Percentiles rank a stretch among this genome's conserved stretches.
phyloP scores from a whole-genome alignment of 2,888 invertebrate species.

The Diarsia brunnea region DNA sequence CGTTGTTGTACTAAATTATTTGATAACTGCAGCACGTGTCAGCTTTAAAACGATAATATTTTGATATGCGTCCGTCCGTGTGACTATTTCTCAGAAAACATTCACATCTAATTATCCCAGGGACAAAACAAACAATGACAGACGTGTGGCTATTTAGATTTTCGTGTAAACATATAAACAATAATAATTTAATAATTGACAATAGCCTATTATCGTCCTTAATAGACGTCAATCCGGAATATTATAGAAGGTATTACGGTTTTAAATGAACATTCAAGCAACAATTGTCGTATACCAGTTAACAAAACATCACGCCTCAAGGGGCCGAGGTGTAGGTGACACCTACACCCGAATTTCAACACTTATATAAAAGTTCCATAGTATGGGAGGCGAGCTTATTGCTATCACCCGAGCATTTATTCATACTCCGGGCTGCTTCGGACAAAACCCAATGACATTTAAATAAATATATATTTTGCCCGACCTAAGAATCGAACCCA shows the following conservation, averaged over 20 bases:
- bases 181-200: constrained; percentile 2
- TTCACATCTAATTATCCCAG: constrained; percentile 40
- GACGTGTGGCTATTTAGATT: constrained; percentile 17
- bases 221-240: background rate
- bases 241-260: background rate
- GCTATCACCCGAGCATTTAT: background rate
- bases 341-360: too few species aligned
- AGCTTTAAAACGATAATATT: constrained; percentile 61
- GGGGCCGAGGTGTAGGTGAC: background rate
- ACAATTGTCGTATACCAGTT: background rate
- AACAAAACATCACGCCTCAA: background rate
- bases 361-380: too few species aligned
- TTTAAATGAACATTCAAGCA: background rate
- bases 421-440: background rate
- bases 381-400: background rate
- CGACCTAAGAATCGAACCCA: background rate
- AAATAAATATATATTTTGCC: too few species aligned
- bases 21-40: constrained; percentile 57
- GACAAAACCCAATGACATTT: background rate
- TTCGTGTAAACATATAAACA: constrained; percentile 27
- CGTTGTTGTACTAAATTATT: constrained; percentile 57
- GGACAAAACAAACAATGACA: background rate
- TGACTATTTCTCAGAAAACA: constrained; percentile 55
- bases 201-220: background rate
- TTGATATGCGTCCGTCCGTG: constrained; percentile 54